A percentile compares a stretch with the other conserved stretches of the same genome.
Conservation (phyloP, 2,888 invertebrate species). For the Amiota communis region DNA sequence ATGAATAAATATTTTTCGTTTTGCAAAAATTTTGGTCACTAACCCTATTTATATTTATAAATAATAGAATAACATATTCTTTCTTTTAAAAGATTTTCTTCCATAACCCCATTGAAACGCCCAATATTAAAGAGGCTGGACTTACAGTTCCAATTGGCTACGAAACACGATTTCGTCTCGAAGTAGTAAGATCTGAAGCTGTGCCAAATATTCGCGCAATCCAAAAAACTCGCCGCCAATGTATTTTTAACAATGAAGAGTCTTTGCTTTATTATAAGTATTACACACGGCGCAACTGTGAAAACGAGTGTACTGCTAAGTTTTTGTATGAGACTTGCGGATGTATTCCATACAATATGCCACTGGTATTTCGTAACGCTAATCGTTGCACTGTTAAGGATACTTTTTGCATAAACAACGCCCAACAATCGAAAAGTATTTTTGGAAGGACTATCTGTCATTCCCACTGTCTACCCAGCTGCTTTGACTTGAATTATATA, state of each 20-base stretch:
- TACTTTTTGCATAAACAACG: conserved; percentile 46
- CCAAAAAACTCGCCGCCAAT: conserved; percentile 78
- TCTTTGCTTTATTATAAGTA: conserved; percentile 78
- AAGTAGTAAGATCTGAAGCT: conserved; percentile 79
- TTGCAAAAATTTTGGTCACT: too few species aligned
- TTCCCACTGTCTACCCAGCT: conserved; percentile 79
- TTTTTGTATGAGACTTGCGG: conserved; percentile 52
- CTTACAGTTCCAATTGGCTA: conserved; percentile 80
- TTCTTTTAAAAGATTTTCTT: conserved; percentile 53
- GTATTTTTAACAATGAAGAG: conserved; percentile 82
- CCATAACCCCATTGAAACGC: conserved; percentile 87
- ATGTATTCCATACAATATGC: conserved; percentile 67
- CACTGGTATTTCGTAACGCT: conserved; percentile 77
- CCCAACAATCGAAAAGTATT: conserved; percentile 29
- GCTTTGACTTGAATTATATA: conserved; percentile 81
- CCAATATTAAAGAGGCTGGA: conserved; percentile 83
- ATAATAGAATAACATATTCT: background rate
- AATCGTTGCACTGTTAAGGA: conserved; percentile 58
- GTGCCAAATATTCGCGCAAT: conserved; percentile 77
- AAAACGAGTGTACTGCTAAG: conserved; percentile 77
- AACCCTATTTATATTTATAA: too few species aligned
- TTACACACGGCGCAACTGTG: conserved; percentile 63
- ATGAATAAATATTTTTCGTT: too few species aligned
- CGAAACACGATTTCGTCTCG: conserved; percentile 80
- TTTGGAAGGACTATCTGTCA: conserved; percentile 51